phyloP scores from a whole-genome alignment of 2,888 invertebrate genomes.

The Diadromus collaris region DNA sequence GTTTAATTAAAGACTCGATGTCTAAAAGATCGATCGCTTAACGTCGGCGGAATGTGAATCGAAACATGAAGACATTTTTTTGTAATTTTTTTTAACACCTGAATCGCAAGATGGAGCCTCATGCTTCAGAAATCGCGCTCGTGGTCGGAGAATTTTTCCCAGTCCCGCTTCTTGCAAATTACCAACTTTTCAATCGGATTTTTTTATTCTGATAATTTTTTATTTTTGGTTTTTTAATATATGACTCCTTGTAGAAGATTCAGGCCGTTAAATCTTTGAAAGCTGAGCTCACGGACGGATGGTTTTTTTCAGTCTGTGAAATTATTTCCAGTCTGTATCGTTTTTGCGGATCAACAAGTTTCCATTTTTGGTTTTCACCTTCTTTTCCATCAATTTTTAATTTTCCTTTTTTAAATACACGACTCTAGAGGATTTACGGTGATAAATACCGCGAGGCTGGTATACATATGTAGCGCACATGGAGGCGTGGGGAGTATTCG shows the following conservation, averaged over 20 bases:
- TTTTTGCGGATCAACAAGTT: background rate
- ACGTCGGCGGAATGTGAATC: background rate
- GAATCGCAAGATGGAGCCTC: background rate
- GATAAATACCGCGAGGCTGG: background rate
- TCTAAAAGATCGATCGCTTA: background rate
- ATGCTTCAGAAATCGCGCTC: background rate
- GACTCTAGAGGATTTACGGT: background rate
- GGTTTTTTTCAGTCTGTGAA: background rate
- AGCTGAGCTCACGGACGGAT: background rate
- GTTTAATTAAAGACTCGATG: background rate
- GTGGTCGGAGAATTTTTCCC: background rate
- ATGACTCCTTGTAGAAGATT: background rate
- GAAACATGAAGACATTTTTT: background rate
- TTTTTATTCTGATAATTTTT: too few species aligned
- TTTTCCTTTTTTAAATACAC: background rate
- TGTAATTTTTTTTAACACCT: background rate
- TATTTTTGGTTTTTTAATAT: background rate
- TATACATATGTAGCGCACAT: slow-evolving; percentile 1
- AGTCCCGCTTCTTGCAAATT: too few species aligned
- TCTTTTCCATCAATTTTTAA: background rate
- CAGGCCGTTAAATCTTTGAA: too few species aligned
- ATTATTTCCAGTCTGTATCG: background rate
- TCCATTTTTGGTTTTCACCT: background rate
- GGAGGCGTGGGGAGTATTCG: slow-evolving; percentile 8
- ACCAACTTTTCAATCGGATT: too few species aligned